Evolutionary conservation across 1,140 invertebrate species (phyloP).

Genomic region (Drosophila truncata): DNA sequence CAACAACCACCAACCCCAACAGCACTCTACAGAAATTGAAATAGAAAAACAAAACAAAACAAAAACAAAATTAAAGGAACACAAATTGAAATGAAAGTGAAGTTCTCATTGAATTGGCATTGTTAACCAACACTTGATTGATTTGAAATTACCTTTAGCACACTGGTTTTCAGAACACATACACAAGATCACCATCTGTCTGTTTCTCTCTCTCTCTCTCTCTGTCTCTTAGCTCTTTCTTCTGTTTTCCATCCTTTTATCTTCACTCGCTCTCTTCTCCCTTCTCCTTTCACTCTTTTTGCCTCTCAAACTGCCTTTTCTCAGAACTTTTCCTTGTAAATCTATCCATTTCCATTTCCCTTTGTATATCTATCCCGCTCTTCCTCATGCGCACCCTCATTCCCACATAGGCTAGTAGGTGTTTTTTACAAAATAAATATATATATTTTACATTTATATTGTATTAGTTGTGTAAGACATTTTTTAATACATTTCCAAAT

Average conservation of each 20-base stretch:
- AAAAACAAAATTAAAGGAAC: constrained; percentile 18
- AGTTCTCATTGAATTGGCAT: constrained; percentile 46
- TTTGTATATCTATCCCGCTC: constrained; percentile 8
- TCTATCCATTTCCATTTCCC: constrained; percentile 7
- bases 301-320: constrained; percentile 1
- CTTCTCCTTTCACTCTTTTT: constrained; percentile 9
- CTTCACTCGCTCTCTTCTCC: neutral
- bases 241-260: constrained; percentile 9
- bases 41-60: neutral
- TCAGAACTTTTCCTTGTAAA: neutral
- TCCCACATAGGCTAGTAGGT: constrained; percentile 61
- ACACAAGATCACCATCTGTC: constrained; percentile 16
- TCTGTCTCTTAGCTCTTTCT: neutral
- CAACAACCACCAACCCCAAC: constrained; percentile 32
- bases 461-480: constrained; percentile 66
- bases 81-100: constrained; percentile 41
- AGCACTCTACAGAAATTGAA: constrained; percentile 18
- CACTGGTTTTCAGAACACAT: constrained; percentile 54
- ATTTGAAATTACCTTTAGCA: constrained; percentile 55
- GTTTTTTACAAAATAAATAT: constrained; percentile 53
- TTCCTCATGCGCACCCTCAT: constrained; percentile 38
- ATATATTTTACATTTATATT: constrained; percentile 55
- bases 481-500: constrained; percentile 57
- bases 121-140: constrained; percentile 48
- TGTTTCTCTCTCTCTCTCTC: neutral